Conservation (phyloP, 64 coral and sea anemone genomes). For the Montipora cactus region DNA sequence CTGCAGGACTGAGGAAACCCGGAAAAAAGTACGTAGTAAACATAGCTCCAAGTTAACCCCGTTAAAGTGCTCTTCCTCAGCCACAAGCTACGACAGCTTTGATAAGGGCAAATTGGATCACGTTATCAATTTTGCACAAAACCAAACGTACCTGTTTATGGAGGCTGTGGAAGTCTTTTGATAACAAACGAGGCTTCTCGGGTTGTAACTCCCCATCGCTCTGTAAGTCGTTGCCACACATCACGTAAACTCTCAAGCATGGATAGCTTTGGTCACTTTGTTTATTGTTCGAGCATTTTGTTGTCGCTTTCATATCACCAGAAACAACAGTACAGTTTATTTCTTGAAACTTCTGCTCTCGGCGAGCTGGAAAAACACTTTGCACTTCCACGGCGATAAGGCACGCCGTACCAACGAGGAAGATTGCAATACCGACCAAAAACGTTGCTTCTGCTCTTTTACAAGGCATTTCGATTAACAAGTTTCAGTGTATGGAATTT, state of each 20-base stretch:
- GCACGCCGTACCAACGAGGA: background rate
- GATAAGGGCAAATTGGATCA: background rate
- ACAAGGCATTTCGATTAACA: conserved; percentile 4
- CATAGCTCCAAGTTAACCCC: no score
- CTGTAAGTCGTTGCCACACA: background rate
- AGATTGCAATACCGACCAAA: conserved; percentile 13
- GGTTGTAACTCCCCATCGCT: background rate
- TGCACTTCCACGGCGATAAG: background rate
- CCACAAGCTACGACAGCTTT: background rate
- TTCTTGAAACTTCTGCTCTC: conserved; percentile 14
- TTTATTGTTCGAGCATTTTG: conserved; percentile 10
- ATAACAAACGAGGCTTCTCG: background rate
- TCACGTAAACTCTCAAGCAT: conserved; percentile 15
- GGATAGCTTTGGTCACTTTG: background rate
- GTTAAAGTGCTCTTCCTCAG: background rate
- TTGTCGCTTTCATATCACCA: background rate
- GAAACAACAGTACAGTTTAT: conserved; percentile 32
- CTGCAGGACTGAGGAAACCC: no score
- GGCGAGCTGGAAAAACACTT: conserved; percentile 6
- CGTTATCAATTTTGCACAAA: background rate
- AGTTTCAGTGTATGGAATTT: background rate
- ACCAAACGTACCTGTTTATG: conserved; percentile 8
- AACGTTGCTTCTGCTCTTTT: background rate
- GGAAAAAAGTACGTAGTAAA: no score
- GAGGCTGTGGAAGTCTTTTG: conserved; percentile 3